Conservation (phyloP, 2,888 invertebrate genomes). For the Dicyrtomina minuta region DNA sequence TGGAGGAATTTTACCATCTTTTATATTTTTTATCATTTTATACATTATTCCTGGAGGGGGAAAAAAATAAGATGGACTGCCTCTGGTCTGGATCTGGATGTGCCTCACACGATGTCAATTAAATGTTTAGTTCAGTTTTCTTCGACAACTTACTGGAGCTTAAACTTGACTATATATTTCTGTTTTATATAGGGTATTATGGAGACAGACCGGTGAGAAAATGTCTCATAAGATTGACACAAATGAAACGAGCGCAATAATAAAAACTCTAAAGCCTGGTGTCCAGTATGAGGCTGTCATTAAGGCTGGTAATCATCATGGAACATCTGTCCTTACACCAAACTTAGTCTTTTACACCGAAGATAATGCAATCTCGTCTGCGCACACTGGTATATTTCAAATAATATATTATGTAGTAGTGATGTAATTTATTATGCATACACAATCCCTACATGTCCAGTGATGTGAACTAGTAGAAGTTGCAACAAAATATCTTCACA, state of each 20-base stretch:
- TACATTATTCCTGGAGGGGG: background rate
- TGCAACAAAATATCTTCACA: background rate
- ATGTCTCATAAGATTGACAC: constrained; percentile 70
- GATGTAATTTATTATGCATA: background rate
- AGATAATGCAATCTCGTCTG: constrained; percentile 72
- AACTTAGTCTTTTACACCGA: constrained; percentile 71
- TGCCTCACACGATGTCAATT: too few species aligned
- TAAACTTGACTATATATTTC: background rate
- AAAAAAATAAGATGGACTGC: background rate
- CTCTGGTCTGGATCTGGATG: too few species aligned
- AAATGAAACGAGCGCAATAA: constrained; percentile 68
- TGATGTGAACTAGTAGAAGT: background rate
- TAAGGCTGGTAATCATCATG: constrained; percentile 76
- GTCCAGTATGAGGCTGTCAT: constrained; percentile 76
- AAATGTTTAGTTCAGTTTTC: background rate
- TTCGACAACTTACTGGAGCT: background rate
- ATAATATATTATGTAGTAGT: background rate
- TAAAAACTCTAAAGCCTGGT: constrained; percentile 72
- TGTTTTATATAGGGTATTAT: constrained; percentile 72
- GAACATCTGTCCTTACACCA: constrained; percentile 73
- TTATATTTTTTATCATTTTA: background rate
- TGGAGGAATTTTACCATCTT: background rate
- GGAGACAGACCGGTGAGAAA: constrained; percentile 68
- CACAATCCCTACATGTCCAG: too few species aligned
- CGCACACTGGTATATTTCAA: constrained; percentile 56